Base-by-base conservation (phyloP, 1,140 invertebrate genomes). In the Centruroides vittatus region DNA sequence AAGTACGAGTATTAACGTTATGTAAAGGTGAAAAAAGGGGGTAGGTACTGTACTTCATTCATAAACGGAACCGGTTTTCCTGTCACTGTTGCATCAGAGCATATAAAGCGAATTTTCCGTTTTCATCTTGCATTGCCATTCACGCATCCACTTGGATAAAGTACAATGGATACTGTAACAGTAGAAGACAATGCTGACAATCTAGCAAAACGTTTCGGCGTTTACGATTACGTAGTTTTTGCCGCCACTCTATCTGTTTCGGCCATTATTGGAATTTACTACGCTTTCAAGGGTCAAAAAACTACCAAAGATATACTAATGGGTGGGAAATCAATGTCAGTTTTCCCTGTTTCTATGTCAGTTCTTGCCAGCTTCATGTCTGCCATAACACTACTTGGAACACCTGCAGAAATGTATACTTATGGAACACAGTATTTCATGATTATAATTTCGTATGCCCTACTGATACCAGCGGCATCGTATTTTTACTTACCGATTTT, bases 401-500 rank as follows among this genome's bases (percentile, higher is more conserved):
- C 85, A n/a, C 88, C 89, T 8, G 82, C 87, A 0, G 89, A 93
- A 75, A 85, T 89, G 65, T 93, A 91, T 68, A 73, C 86, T 73
- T 89, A 71, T 70, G 88, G 88, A 3, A 85, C 84, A 0, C 84
- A 89, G 70, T 90, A 89, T 72, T 86, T 84, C 82, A 81, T 86
- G 77, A 86, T 82, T 35, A 86, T 83, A 61, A 63, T 86, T 5
- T 78, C 84, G 0, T 88, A 87, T 69, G 67, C 88, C 12, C 62
- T 93, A 3, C 85, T 90, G 0, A 83, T 92, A 57, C 85, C 88
- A 0, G 78, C 89, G 7, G 82, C 90, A 0, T 85, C 87, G 5
- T 82, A 84, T 64, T 75, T 94, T 4, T 96, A 91, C 70, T 77
- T 95, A 57, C 93, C 93, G 0, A 84, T 95, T 0, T 95, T 88